Conservation (phyloP, 1,140 invertebrate genomes). For the Habropoda laboriosa region DNA sequence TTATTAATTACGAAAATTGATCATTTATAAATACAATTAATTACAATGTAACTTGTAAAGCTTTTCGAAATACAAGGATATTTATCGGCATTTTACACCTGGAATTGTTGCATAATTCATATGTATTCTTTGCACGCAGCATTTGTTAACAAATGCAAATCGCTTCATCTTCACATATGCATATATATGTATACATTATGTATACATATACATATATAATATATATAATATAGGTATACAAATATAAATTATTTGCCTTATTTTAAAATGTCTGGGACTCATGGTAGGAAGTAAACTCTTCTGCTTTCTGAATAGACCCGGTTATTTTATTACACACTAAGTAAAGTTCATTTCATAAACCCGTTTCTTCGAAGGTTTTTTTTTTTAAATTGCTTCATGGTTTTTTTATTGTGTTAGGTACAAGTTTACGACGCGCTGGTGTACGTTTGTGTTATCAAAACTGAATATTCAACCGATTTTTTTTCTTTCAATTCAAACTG, state of each 20-base stretch:
- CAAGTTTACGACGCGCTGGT: neutral
- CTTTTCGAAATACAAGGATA: conserved; percentile 34
- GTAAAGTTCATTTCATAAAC: conserved; percentile 39
- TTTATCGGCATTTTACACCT: conserved; percentile 15
- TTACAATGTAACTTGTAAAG: conserved; percentile 46
- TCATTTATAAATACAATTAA: conserved; percentile 41
- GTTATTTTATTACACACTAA: conserved; percentile 51
- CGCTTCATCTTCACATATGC: neutral
- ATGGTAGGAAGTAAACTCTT: conserved; percentile 41
- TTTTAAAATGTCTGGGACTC: conserved; percentile 43
- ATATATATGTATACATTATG: neutral
- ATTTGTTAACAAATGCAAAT: conserved; percentile 42
- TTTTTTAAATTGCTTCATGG: neutral
- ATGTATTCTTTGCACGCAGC: conserved; percentile 16
- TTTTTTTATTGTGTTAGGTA: conserved; percentile 14
- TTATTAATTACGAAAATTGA: conserved; percentile 42
- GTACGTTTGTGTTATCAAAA: conserved; percentile 13
- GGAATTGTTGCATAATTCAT: conserved; percentile 18
- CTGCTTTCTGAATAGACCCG: conserved; percentile 27
- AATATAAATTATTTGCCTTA: conserved; percentile 70
- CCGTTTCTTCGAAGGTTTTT: neutral
- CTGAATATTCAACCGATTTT: conserved; percentile 3
- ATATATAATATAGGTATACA: conserved; percentile 52
- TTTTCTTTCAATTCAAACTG: neutral
- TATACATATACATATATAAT: neutral